Evolutionary conservation across 2,888 invertebrate genomes (phyloP).

Genomic region (Dysmachus trigonus): DNA sequence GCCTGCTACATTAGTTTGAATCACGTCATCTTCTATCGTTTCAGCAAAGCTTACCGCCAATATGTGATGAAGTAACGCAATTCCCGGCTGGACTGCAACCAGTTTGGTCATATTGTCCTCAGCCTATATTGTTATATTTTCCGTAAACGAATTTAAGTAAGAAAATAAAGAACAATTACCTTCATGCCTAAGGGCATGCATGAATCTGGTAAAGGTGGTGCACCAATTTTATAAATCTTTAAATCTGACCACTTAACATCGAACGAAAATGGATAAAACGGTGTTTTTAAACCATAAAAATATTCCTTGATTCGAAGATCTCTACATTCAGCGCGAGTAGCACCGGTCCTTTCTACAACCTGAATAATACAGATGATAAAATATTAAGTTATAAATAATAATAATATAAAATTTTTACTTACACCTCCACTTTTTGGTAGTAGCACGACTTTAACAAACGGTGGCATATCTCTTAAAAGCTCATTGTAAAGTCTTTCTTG

Average conservation of each 20-base stretch:
- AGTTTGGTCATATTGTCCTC: conserved; percentile 92
- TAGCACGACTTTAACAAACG: conserved; percentile 90
- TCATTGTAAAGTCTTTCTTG: conserved; percentile 96
- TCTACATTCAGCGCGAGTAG: conserved; percentile 76
- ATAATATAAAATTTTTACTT: conserved; percentile 58
- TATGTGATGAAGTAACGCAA: conserved; percentile 84
- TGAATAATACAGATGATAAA: conserved; percentile 56
- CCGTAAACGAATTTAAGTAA: not conserved
- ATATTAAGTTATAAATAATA: conserved; percentile 29
- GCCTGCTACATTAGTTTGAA: conserved; percentile 87
- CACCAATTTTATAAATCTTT: conserved; percentile 93
- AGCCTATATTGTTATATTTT: conserved; percentile 52
- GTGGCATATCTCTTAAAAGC: conserved; percentile 90
- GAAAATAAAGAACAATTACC: conserved; percentile 54
- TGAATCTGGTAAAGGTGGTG: conserved; percentile 91
- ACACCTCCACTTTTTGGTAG: conserved; percentile 97
- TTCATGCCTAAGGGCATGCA: conserved; percentile 98
- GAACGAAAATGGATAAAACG: conserved; percentile 92
- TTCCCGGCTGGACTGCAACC: conserved; percentile 80
- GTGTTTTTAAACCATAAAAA: conserved; percentile 87
- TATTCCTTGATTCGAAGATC: conserved; percentile 90
- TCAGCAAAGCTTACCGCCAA: conserved; percentile 89
- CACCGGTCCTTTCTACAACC: conserved; percentile 86
- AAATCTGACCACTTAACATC: conserved; percentile 91
- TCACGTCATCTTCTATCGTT: conserved; percentile 82